Conservation (phyloP, 2,113 vertebrate species). For the Ceuthmochares aereus region DNA sequence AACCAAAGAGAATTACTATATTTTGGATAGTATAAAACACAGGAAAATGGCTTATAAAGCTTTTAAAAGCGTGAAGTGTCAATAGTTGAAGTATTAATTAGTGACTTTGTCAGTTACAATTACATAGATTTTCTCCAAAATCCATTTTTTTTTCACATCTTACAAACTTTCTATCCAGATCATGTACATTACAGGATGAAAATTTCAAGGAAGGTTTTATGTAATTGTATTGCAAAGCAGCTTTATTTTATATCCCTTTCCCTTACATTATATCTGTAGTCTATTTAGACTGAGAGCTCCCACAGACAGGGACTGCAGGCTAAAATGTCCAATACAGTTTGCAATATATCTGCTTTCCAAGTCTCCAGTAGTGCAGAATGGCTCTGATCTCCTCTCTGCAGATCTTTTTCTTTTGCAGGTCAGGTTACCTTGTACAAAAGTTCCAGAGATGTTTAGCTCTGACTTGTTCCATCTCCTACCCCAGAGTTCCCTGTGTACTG, state of each 20-base stretch:
- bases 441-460: not conserved
- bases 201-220: not conserved
- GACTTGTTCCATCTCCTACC: not conserved
- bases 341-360: not conserved
- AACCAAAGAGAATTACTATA: not conserved
- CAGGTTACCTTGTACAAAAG: not conserved
- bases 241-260: not conserved
- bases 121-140: not conserved
- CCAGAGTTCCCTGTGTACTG: not conserved
- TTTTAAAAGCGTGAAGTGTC: not conserved
- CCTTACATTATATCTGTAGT: not conserved
- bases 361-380: not conserved
- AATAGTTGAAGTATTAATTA: not conserved
- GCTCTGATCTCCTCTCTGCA: not conserved
- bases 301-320: not conserved
- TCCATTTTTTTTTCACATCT: not conserved
- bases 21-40: not conserved
- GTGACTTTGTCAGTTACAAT: not conserved
- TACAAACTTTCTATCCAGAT: not conserved
- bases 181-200: accelerated
- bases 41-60: not conserved
- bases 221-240: not conserved
- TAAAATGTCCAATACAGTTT: not conserved
- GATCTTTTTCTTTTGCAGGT: not conserved
- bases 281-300: not conserved